phyloP scores from a whole-genome alignment of 1,140 invertebrate species.

The Drosophila suzukii region DNA sequence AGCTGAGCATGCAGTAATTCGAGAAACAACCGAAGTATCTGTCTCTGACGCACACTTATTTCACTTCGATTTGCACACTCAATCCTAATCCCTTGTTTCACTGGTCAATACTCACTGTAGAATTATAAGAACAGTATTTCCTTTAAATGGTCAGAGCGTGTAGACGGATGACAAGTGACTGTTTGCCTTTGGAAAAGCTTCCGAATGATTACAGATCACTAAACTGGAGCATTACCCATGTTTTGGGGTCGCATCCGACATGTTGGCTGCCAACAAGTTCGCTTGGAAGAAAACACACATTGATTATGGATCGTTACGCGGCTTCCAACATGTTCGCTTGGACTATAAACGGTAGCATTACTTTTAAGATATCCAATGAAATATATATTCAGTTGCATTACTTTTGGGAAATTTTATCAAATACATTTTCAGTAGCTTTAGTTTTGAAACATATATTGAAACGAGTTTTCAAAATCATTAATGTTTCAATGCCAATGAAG shows the following conservation, averaged over 20 bases:
- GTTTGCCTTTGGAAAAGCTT: slow-evolving; percentile 25
- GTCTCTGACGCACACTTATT: slow-evolving; percentile 8
- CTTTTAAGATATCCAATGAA: too few species aligned
- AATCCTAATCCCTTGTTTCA: slow-evolving; percentile 22
- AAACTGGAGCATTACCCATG: slow-evolving; percentile 21
- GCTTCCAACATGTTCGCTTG: too few species aligned
- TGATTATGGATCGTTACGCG: not conserved
- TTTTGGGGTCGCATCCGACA: not conserved
- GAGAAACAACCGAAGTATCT: slow-evolving; percentile 11
- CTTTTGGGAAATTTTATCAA: too few species aligned
- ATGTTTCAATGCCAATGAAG: too few species aligned
- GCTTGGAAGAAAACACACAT: slow-evolving; percentile 34
- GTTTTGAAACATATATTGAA: too few species aligned
- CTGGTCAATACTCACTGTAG: slow-evolving; percentile 49
- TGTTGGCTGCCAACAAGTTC: slow-evolving; percentile 56
- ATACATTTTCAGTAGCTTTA: too few species aligned
- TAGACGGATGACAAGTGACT: slow-evolving; percentile 53
- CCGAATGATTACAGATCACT: slow-evolving; percentile 47
- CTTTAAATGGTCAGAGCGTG: slow-evolving; percentile 44
- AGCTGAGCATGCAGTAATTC: slow-evolving; percentile 46
- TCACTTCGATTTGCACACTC: not conserved
- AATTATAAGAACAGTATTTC: slow-evolving; percentile 8
- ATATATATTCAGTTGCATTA: too few species aligned
- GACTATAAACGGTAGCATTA: too few species aligned
- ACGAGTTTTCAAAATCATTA: too few species aligned